A percentile compares a stretch with the other conserved stretches of the same genome.
These are phyloP conservation scores for Drosophila orena DNA, from an alignment of 1,140 invertebrate species.

Conservation along the genomic window DNA sequence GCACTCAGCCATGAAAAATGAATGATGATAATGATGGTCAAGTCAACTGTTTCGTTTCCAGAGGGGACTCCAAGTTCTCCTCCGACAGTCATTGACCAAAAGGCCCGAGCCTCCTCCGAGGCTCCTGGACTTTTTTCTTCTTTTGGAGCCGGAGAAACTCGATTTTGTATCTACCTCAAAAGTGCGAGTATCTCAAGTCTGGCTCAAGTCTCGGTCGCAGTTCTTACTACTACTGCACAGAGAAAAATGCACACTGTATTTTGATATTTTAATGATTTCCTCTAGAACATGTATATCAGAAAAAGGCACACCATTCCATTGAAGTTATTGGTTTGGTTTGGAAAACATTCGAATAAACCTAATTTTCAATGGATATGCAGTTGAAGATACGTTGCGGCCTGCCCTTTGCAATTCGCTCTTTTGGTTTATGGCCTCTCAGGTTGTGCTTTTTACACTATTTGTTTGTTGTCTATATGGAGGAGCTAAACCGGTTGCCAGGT, in stretches of 20 bases:
- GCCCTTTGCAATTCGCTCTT: conserved; percentile 60
- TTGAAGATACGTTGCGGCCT: background rate
- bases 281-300: too few species aligned
- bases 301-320: too few species aligned
- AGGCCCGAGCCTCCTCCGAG: conserved; percentile 11
- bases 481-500: conserved; percentile 54
- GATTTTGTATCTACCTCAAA: conserved; percentile 61
- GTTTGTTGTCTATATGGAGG: conserved; percentile 63
- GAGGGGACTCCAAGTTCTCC: conserved; percentile 3
- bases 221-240: conserved; percentile 12
- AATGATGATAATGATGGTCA: conserved; percentile 78
- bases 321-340: background rate
- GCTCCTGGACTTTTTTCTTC: conserved; percentile 44
- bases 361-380: background rate
- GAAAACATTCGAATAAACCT: background rate
- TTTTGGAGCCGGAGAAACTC: conserved; percentile 38
- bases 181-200: conserved; percentile 53
- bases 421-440: conserved; percentile 72
- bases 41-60: conserved; percentile 32
- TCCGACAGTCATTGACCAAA: conserved; percentile 56
- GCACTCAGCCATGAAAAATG: conserved; percentile 82
- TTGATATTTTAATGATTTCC: background rate
- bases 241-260: background rate
- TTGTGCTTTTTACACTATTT: conserved; percentile 59
- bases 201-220: conserved; percentile 23